phyloP scores from a whole-genome alignment of 2,797 vertebrate species.

The Muscicapa striata region DNA sequence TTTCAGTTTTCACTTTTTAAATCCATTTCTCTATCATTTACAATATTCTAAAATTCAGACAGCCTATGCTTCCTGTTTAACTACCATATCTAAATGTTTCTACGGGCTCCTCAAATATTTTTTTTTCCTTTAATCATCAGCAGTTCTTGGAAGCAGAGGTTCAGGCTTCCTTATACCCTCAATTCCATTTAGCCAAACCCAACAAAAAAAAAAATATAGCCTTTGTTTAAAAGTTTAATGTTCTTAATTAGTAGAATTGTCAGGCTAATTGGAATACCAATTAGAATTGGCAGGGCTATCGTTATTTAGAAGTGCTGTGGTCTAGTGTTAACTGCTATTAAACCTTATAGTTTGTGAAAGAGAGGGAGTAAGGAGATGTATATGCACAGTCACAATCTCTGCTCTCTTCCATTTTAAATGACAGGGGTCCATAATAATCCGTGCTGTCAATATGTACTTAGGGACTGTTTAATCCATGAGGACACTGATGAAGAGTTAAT shows the following conservation, averaged over 20 bases:
- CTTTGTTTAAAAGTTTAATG: conserved; percentile 83
- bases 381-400: background rate
- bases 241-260: conserved; percentile 80
- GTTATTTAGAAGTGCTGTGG: conserved; percentile 78
- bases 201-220: conserved; percentile 70
- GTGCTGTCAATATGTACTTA: background rate
- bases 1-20: background rate
- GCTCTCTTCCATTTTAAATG: conserved; percentile 50
- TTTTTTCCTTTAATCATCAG: background rate
- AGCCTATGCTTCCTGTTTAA: background rate
- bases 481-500: conserved; percentile 25
- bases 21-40: background rate
- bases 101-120: background rate
- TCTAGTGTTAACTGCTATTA: conserved; percentile 78
- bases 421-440: conserved; percentile 59
- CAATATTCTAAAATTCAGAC: background rate
- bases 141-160: background rate
- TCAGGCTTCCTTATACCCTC: background rate
- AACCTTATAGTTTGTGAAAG: conserved; percentile 77
- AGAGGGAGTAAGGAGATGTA: conserved; percentile 57
- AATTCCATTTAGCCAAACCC: conserved; percentile 72
- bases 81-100: background rate
- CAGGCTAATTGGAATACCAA: conserved; percentile 80
- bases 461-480: conserved; percentile 36
- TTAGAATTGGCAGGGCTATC: conserved; percentile 79